Evolutionary conservation across 2,797 vertebrate genomes (phyloP).

Genomic region (Oophaga sylvatica): DNA sequence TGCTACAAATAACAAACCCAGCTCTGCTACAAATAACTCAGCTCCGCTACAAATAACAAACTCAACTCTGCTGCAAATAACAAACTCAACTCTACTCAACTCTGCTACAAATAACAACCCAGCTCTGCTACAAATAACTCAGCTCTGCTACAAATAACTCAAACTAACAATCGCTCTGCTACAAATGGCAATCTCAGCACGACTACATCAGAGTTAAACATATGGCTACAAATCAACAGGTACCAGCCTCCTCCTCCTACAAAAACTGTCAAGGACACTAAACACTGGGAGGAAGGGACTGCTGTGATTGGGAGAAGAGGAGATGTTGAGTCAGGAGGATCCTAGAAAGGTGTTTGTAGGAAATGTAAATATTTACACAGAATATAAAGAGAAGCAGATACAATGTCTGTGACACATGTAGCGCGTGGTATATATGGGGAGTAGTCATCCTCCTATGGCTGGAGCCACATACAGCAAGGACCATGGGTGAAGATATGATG

Average conservation of each 20-base stretch:
- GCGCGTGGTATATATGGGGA: not conserved
- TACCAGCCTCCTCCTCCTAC: constrained; percentile 9
- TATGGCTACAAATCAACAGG: constrained; percentile 26
- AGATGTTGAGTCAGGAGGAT: not conserved
- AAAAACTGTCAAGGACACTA: not conserved
- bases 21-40: not conserved
- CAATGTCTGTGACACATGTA: not conserved
- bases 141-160: not conserved
- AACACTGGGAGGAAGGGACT: not conserved
- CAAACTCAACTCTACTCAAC: not conserved
- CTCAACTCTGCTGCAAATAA: not conserved
- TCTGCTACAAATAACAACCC: not conserved
- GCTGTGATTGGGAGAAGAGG: not conserved
- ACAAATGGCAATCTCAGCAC: not conserved
- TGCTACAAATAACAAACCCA: not conserved
- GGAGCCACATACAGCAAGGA: not conserved
- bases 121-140: too few relatives aligned
- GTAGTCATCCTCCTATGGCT: not conserved
- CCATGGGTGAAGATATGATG: not conserved
- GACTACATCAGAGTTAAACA: not conserved
- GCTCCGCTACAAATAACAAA: not conserved
- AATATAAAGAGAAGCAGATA: not conserved
- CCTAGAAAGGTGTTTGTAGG: too few relatives aligned
- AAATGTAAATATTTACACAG: not conserved
- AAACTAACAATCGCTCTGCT: too few relatives aligned